Conservation (phyloP, 2,797 vertebrate genomes). For the Siniperca obscura region DNA sequence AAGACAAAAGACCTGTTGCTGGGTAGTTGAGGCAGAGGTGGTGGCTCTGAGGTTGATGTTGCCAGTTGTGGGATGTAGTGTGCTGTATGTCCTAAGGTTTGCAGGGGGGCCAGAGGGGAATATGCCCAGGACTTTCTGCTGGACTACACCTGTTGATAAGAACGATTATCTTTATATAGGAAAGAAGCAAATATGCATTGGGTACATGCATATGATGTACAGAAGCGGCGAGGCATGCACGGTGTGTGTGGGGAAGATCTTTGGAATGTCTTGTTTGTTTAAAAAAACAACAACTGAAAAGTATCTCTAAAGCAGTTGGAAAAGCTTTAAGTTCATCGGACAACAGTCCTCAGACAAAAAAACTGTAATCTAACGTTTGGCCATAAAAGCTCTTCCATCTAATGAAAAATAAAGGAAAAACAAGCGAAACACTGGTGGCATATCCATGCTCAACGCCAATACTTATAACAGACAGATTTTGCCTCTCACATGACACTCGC, state of each 20-base stretch:
- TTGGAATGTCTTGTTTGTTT: neutral
- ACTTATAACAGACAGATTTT: constrained; percentile 9
- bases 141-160: constrained; percentile 88
- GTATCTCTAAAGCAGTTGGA: neutral
- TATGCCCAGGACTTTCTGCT: constrained; percentile 96
- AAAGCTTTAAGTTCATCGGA: neutral
- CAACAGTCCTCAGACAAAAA: neutral
- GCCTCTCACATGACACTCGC: constrained; percentile 25
- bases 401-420: neutral
- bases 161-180: neutral
- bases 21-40: constrained; percentile 85
- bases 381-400: neutral
- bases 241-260: neutral
- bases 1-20: constrained; percentile 77
- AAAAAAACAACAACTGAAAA: too few relatives aligned
- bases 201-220: neutral
- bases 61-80: constrained; percentile 95
- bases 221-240: constrained; percentile 25
- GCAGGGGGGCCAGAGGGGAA: constrained; percentile 93
- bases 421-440: neutral
- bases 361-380: neutral
- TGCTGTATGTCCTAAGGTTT: constrained; percentile 94
- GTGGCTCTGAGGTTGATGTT: constrained; percentile 94
- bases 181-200: neutral
- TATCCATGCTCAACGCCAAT: constrained; percentile 35